Evolutionary conservation across 1,140 invertebrate genomes (phyloP).

Genomic region (Nymphalis io): DNA sequence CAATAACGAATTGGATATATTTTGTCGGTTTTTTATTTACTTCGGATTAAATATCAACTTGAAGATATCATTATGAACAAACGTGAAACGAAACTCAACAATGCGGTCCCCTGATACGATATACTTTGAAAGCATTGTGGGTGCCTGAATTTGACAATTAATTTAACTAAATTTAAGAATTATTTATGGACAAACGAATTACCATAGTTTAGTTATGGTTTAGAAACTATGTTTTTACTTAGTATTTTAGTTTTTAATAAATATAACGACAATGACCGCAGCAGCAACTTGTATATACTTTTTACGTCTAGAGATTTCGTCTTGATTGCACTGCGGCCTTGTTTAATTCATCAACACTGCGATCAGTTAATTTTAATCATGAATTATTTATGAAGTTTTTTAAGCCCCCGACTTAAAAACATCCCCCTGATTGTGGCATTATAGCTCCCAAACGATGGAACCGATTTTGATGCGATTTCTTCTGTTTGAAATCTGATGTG

Average conservation of each 20-base stretch:
- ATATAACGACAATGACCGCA: neutral
- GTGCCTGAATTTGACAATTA: too few relatives aligned
- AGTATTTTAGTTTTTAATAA: neutral
- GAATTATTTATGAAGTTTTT: neutral
- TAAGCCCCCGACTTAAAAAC: too few relatives aligned
- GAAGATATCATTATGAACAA: neutral
- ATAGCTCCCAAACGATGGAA: too few relatives aligned
- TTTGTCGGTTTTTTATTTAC: constrained; percentile 10
- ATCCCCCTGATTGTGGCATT: too few relatives aligned
- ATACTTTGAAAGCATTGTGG: too few relatives aligned
- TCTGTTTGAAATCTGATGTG: too few relatives aligned
- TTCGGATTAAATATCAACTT: constrained; percentile 12
- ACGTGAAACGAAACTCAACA: neutral
- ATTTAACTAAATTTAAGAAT: too few relatives aligned
- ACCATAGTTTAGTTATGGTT: too few relatives aligned
- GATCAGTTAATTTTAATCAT: constrained; percentile 1
- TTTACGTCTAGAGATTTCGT: neutral
- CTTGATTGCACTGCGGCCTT: neutral
- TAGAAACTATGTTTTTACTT: too few relatives aligned
- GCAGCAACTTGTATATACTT: neutral
- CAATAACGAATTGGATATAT: constrained; percentile 7
- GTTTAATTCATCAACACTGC: neutral
- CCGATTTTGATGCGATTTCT: too few relatives aligned
- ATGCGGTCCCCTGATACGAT: too few relatives aligned
- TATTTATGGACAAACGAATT: too few relatives aligned